Evolutionary conservation across 2,113 vertebrate genomes (phyloP), one percentile per base, ranked within the genome.

Genomic region (Tichodroma muraria): DNA sequence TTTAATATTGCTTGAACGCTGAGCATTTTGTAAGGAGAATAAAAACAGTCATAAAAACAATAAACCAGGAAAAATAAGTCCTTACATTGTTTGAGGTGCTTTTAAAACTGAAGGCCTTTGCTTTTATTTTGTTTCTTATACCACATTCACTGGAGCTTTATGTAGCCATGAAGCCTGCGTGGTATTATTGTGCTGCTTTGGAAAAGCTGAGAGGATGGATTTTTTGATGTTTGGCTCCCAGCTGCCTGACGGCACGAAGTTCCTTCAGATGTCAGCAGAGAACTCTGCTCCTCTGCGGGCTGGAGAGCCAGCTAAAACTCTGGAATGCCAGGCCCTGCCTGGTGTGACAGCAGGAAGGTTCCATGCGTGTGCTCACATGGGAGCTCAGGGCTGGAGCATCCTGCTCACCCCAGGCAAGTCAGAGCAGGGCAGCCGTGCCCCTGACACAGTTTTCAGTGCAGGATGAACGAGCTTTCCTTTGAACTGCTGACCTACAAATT

Each of bases 401-500:
- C 86, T 50, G 81, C 98, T 98, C n/a, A 8, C 96, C 80, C 44
- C 96, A 94, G 97, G 97, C 97, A 97, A 97, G 98, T 97, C 97
- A 94, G 98, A 97, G 97, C 97, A 98, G 97, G 95, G 97, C 97
- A 97, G 93, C 94, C 53, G 54, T 96, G 94, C 95, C 98, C 97
- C 98, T 73, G 78, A 64, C 75, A 30, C 47, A 18, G 33, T 44
- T 78, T 63, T 45, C 50, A 20, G 54, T 0, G 54, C 72, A 47
- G 84, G 71, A 84, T 65, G 81, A 71, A 57, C 56, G 76, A 90
- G 78, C 2, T 90, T 81, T 80, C 90, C 49, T 94, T 95, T 91
- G 87, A 95, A 94, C 91, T 90, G 72, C 78, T 96, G 64, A 94
- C 81, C 92, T 89, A 69, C 61, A 77, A 31, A 95, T 90, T 87